These are phyloP conservation scores for Sigmodon hispidus DNA, from an alignment of 2,113 vertebrate species.

Conservation along the genomic window DNA sequence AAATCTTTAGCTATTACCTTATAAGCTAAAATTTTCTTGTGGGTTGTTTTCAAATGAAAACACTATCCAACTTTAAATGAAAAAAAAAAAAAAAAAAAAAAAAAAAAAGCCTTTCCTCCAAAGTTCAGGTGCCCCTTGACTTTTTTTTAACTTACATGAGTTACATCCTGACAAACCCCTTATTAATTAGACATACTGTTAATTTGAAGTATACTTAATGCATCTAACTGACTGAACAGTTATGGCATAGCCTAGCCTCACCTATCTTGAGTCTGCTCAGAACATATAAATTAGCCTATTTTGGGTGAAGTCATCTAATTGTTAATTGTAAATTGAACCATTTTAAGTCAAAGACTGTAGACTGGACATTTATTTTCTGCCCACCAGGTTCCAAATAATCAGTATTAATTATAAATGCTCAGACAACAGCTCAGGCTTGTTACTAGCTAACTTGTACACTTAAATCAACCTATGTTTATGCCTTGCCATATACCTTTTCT, in stretches of 20 bases:
- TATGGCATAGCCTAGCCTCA: not conserved
- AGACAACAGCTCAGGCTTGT: not conserved
- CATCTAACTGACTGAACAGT: not conserved
- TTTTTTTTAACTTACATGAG: not conserved
- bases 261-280: not conserved
- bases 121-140: not conserved
- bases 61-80: not conserved
- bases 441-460: not conserved
- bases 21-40: not conserved
- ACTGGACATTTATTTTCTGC: not conserved
- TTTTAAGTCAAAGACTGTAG: not conserved
- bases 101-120: not conserved
- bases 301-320: not conserved
- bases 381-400: not conserved
- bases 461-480: not conserved
- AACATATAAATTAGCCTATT: not conserved
- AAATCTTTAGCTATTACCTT: no score
- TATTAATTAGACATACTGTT: not conserved
- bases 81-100: not conserved
- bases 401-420: not conserved
- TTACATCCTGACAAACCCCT: not conserved
- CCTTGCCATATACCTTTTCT: no score
- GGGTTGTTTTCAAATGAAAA: conserved; percentile 1
- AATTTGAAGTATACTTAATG: not conserved
- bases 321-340: not conserved